Evolutionary conservation across 2,113 vertebrate species (phyloP).

Genomic region (Acrocephalus arundinaceus): DNA sequence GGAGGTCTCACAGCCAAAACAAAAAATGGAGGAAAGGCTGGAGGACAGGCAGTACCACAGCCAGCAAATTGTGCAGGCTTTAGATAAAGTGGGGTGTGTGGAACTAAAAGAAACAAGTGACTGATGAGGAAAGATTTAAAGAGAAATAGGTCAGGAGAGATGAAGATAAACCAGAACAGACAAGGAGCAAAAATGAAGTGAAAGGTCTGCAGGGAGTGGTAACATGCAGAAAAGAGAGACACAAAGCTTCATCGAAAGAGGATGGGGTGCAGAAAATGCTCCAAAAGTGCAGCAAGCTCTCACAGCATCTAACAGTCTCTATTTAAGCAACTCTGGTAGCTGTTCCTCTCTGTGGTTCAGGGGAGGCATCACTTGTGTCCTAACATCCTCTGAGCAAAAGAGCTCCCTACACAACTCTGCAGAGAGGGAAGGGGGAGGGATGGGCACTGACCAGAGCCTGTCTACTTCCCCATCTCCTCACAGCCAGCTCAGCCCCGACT

Average conservation of each 20-base stretch:
- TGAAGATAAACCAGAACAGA: not conserved
- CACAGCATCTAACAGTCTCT: slow-evolving; percentile 25
- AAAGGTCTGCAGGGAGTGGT: not conserved
- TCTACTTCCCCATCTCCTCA: slow-evolving; percentile 59
- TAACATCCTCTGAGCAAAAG: slow-evolving; percentile 34
- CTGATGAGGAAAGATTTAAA: not conserved
- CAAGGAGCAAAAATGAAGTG: slow-evolving; percentile 20
- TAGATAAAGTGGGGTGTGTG: not conserved
- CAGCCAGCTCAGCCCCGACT: not conserved
- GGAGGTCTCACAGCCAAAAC: not conserved
- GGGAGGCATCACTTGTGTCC: slow-evolving; percentile 34
- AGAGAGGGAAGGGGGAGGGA: slow-evolving; percentile 20
- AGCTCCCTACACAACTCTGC: slow-evolving; percentile 15
- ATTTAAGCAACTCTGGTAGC: slow-evolving; percentile 53
- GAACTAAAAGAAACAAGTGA: not conserved
- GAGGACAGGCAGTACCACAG: not conserved
- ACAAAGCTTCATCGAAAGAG: slow-evolving; percentile 3
- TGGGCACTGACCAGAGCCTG: slow-evolving; percentile 14
- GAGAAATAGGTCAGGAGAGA: not conserved
- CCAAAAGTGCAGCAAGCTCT: slow-evolving; percentile 1
- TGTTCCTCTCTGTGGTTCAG: slow-evolving; percentile 68
- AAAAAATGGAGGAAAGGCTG: not conserved
- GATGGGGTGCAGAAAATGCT: slow-evolving; percentile 19
- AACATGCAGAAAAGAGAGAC: not conserved
- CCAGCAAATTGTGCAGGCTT: not conserved